Base-by-base conservation (phyloP, 2,113 vertebrate species). In the Barnardius zonarius region DNA sequence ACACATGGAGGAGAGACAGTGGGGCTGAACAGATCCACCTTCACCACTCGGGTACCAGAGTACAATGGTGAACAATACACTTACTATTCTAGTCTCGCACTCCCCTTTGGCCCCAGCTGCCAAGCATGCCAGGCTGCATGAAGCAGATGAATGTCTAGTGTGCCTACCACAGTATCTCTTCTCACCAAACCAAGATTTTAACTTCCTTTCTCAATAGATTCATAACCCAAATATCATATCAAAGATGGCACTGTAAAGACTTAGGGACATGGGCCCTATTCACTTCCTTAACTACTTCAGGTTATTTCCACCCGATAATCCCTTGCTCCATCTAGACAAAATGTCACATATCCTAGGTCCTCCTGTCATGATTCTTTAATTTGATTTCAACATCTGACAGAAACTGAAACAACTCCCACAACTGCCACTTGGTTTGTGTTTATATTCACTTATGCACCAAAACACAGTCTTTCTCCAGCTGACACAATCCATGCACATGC, bases 1-100 rank as follows among this genome's bases (percentile, higher is more conserved):
- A 2, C 5, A 16, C 1, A 4, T 0, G 0, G 73, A 61, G 67
- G 23, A 78, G 61, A 59, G 55, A 52, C 14, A 63, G 62, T 2
- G 31, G 54, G 51, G 84, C 73, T 44, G 22, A 70, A 85, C 13
- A 66, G 31, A 75, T 54, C 63, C 44, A 14, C 6, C 39, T 64
- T 27, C 52, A 44, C 44, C 55, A 13, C 14, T 4, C 31, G 0
- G 3, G 39, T 4, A 66, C 57, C 24, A 31, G 24, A 75, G 43
- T 20, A 55, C 77, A 61, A 24, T 10, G 39, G 69, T 67, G 63
- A 67, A 49, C 66, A 13, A 16, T 16, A 37, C 62, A 28, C 62
- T 22, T 30, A 13, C 6, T 74, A n/a, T 69, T 79, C 66, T 10
- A 30, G 49, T 52, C 49, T 90, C 55, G 52, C 4, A 54, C 19